A percentile compares a stretch with the other conserved stretches of the same genome.
phyloP scores from a whole-genome alignment of 2,888 invertebrate species.

The Galerucella nymphaeae region DNA sequence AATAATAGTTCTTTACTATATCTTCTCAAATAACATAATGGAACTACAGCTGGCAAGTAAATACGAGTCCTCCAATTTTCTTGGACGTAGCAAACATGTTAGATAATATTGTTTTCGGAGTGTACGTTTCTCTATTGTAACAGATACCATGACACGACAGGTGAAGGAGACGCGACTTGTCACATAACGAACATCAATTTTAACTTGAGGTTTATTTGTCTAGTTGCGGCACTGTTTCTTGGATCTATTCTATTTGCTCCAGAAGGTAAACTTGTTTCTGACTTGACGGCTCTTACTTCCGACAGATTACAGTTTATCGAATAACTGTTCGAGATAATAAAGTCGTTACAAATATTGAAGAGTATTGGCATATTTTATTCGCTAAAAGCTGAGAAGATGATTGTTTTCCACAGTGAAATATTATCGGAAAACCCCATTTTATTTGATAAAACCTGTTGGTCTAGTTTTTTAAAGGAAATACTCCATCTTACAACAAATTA shows the following conservation, averaged over 20 bases:
- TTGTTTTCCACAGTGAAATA: too few species aligned
- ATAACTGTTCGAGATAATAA: not conserved
- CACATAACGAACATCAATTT: slow-evolving; percentile 43
- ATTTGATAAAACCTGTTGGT: too few species aligned
- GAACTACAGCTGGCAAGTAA: too few species aligned
- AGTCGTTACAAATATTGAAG: not conserved
- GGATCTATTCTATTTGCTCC: slow-evolving; percentile 24
- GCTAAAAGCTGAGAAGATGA: too few species aligned
- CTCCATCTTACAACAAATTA: too few species aligned
- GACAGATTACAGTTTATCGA: slow-evolving; percentile 10
- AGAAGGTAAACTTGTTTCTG: not conserved
- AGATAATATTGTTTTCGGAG: not conserved
- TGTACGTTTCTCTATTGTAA: slow-evolving; percentile 19
- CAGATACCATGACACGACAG: slow-evolving; percentile 38
- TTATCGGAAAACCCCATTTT: too few species aligned
- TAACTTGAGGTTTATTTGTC: slow-evolving; percentile 37
- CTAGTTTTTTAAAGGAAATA: too few species aligned
- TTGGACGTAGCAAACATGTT: not conserved
- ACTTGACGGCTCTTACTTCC: slow-evolving; percentile 20
- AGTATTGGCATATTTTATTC: not conserved
- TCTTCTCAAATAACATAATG: too few species aligned
- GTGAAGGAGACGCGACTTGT: slow-evolving; percentile 39
- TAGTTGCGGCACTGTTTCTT: slow-evolving; percentile 12
- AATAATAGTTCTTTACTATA: too few species aligned
- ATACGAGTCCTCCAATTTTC: too few species aligned